Base-by-base conservation (phyloP, 2,797 vertebrate genomes). In the Todus mexicanus region DNA sequence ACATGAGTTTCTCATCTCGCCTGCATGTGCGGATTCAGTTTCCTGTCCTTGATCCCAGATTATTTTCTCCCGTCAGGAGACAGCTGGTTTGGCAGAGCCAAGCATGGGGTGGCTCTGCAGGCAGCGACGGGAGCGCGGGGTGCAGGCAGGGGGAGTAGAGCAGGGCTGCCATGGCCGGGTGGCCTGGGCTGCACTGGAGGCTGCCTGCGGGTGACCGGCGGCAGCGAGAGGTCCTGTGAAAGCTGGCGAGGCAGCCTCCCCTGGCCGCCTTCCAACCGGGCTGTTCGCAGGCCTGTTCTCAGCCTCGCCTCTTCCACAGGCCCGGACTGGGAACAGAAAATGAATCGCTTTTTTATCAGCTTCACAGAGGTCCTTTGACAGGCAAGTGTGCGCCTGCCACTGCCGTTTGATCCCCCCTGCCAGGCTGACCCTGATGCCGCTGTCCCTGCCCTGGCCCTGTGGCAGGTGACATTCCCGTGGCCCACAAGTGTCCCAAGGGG, bases 321-420 rank as follows among this genome's bases (percentile, higher is more conserved):
- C 84, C 91, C 90, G 95, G 94, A 94, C 96, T 35, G 64, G 94
- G 95, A 97, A 96, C 93, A 93, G 87, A 94, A 95, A 91, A 90
- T 96, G 95, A 98, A 94, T 94, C 31, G 74, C 93, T 84, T 95
- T 78, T 96, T 93, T 89, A 85, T 89, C 27, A 53, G 87, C 96
- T 97, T 97, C 97, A 98, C 98, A 98, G 98, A 98, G 96, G 93
- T 72, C 97, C 98, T 98, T 98, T 98, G 98, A 98, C 79, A 50
- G 96, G 72, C 93, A 97, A 96, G 93, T 97, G 96, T 95, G 86
- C 29, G 96, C 93, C 94, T 97, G 95, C 97, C 95, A 48, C 94
- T 90, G 60, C 82, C 93, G 87, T 96, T 97, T 91, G 92, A 96
- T 97, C 77, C 35, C 4, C 33, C 38, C 27, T 51, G 11, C 3